phyloP scores from a whole-genome alignment of 2,797 vertebrate genomes.

The Cuniculus paca region DNA sequence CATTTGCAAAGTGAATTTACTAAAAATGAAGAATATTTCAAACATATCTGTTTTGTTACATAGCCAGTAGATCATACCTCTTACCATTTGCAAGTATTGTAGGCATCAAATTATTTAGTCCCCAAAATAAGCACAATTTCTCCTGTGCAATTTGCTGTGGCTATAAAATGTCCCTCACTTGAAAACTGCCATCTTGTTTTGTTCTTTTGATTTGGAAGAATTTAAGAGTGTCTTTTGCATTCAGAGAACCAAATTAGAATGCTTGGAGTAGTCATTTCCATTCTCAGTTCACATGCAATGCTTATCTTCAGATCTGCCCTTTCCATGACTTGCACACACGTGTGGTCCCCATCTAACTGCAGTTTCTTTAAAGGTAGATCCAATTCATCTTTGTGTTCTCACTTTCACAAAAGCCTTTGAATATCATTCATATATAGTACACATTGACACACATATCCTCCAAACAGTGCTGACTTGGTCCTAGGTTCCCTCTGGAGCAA shows the following conservation, averaged over 20 bases:
- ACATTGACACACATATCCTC: not conserved
- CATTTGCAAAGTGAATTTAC: not conserved
- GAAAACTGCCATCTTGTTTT: not conserved
- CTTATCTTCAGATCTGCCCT: not conserved
- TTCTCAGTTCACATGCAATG: not conserved
- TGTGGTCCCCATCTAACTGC: not conserved
- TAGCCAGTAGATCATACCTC: not conserved
- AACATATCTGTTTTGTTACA: not conserved
- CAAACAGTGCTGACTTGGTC: not conserved
- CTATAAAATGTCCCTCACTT: not conserved
- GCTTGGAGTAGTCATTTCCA: not conserved
- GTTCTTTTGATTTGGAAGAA: not conserved
- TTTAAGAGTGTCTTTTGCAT: not conserved
- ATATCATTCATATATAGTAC: not conserved
- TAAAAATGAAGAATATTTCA: constrained; percentile 5
- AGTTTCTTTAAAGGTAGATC: not conserved
- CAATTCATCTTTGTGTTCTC: not conserved
- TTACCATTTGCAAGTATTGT: not conserved
- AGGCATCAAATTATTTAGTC: not conserved
- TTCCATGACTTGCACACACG: not conserved
- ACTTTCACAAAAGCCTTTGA: not conserved
- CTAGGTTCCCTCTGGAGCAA: not conserved
- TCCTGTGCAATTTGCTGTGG: not conserved
- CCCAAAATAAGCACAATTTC: not conserved
- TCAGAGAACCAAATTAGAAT: not conserved